Evolutionary conservation across 2,888 invertebrate species (phyloP), one percentile per base, ranked within the genome.

Genomic region (Nomada fabriciana): DNA sequence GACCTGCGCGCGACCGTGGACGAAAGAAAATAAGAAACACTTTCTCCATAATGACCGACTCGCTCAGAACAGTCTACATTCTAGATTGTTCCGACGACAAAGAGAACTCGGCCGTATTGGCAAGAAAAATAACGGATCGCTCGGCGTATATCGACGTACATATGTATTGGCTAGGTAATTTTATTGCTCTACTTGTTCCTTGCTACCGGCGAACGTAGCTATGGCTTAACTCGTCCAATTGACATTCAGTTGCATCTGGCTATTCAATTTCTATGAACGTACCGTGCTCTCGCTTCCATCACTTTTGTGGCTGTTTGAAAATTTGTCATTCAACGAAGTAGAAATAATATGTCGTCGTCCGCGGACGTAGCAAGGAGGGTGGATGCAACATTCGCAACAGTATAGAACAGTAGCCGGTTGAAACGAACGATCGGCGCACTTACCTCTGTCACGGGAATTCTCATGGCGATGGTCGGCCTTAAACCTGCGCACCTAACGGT

Each of bases 31-130:
- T 90, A 82, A 83, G 77, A 88, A 87, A 86, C 88, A 91, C 92
- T 92, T 92, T 92, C 93, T 89, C 93, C 89, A 75, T 86, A 89
- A 90, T 91, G 75, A 81, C 80, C 77, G 76, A 86, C 82, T 88
- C 85, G 84, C 82, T 88, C 85, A 83, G 86, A 88, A 84, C 89
- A 89, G 83, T 75, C 57, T 55, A 42, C 68, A 87, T 85, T 75
- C 57, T 55, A 42, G 69, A 87, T 85, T 85, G 75, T 69, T 69
- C 61, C 47, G 78, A 52, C 59, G 52, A 53, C 43, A 50, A 57
- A 74, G 74, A 57, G 43, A 52, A 67, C 53, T 53, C 9, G 11
- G 23, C 25, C 23, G 23, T 25, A 29, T 3, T 23, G 13, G 13
- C 23, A 42, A 13, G 20, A 29, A 57, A 52, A 23, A 57, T 63